Conservation (phyloP, 2,888 invertebrate species). For the Cataglyphis rosenhaueri region DNA sequence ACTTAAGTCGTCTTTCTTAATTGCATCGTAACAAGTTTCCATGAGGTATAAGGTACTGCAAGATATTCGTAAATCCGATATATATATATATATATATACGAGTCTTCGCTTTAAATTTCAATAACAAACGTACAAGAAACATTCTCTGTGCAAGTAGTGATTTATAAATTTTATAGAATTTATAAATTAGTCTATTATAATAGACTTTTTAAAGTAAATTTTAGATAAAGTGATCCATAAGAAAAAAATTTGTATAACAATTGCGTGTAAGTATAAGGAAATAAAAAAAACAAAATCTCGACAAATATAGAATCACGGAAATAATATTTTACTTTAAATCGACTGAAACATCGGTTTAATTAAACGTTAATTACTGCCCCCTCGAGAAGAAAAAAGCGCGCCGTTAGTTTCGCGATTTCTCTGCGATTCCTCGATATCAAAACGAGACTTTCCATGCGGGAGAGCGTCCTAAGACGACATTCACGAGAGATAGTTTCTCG, state of each 20-base stretch:
- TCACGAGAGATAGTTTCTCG: constrained; percentile 61
- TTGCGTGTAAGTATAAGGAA: background rate
- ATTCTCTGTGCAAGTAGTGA: background rate
- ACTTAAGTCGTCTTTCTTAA: background rate
- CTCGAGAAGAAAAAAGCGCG: background rate
- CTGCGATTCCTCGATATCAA: constrained; percentile 50
- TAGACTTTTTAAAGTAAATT: background rate
- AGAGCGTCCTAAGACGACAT: constrained; percentile 58
- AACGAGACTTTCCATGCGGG: constrained; percentile 71
- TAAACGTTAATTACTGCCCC: constrained; percentile 14
- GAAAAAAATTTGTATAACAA: background rate
- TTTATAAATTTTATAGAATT: constrained; percentile 11
- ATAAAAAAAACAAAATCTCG: background rate
- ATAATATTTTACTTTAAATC: background rate
- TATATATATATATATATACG: background rate
- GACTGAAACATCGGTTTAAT: background rate
- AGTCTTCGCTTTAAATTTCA: background rate
- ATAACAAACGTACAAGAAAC: background rate
- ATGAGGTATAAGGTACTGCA: background rate
- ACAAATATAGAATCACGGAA: background rate
- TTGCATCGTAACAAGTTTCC: background rate
- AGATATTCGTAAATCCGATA: background rate
- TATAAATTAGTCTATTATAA: background rate
- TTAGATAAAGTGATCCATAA: background rate
- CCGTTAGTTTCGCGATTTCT: constrained; percentile 18